phyloP scores from a whole-genome alignment of 2,797 vertebrate species.

The Sebastes miniatus region DNA sequence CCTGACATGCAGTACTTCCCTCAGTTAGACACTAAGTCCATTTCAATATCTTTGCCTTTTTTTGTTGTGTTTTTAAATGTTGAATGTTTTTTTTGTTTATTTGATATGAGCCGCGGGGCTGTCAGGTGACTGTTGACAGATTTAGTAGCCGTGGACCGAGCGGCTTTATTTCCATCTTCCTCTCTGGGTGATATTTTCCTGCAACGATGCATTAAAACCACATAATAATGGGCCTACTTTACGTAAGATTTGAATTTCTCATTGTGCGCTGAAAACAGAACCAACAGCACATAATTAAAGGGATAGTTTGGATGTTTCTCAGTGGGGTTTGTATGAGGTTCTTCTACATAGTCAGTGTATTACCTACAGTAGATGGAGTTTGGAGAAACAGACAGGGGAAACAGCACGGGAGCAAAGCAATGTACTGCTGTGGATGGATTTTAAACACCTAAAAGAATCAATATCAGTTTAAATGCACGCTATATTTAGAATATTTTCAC shows the following conservation, averaged over 20 bases:
- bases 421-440: no score
- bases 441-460: not conserved
- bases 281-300: not conserved
- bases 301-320: not conserved
- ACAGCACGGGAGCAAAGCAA: no score
- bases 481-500: not conserved
- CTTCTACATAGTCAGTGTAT: not conserved
- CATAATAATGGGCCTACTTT: not conserved
- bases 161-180: not conserved
- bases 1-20: slow-evolving; percentile 1
- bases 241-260: not conserved
- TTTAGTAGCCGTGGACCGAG: not conserved
- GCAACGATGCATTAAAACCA: not conserved
- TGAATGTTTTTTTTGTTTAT: not conserved
- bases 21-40: not conserved
- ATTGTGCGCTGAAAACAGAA: not conserved
- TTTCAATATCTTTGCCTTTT: slow-evolving; percentile 4
- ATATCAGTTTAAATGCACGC: not conserved
- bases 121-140: not conserved
- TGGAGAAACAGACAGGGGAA: no score
- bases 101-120: not conserved
- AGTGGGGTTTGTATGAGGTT: not conserved
- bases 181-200: not conserved
- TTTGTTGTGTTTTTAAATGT: slow-evolving; percentile 27
- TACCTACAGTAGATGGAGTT: no score